phyloP scores from a whole-genome alignment of 2,888 invertebrate species.

The Dorcus hopei region DNA sequence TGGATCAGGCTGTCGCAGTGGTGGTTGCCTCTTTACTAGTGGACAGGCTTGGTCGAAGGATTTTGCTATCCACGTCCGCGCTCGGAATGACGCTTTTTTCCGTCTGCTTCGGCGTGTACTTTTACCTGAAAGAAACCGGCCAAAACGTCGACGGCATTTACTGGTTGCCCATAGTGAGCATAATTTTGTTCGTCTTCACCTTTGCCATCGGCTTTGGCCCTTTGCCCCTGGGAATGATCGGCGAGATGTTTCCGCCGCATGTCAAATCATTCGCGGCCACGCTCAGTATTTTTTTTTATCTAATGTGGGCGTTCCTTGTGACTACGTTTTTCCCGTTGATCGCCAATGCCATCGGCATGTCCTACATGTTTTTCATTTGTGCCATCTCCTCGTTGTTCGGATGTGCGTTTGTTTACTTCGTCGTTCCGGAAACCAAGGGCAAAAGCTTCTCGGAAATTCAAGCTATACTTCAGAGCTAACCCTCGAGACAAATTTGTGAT shows the following conservation, averaged over 20 bases:
- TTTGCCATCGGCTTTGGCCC: slow-evolving; percentile 75
- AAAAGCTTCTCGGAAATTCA: slow-evolving; percentile 22
- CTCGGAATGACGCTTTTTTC: slow-evolving; percentile 62
- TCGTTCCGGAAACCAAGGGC: slow-evolving; percentile 22
- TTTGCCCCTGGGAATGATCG: slow-evolving; percentile 74
- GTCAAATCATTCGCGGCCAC: slow-evolving; percentile 73
- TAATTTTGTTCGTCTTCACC: slow-evolving; percentile 68
- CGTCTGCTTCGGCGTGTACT: slow-evolving; percentile 51
- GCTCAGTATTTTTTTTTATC: slow-evolving; percentile 71
- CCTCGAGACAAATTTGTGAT: too few species aligned
- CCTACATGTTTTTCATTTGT: slow-evolving; percentile 70
- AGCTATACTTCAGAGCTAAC: slow-evolving; percentile 8
- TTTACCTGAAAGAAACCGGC: slow-evolving; percentile 53
- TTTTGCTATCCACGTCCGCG: slow-evolving; percentile 68
- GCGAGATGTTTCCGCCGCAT: slow-evolving; percentile 74
- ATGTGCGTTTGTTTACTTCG: slow-evolving; percentile 61
- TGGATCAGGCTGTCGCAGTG: too few species aligned
- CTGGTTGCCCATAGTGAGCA: slow-evolving; percentile 68
- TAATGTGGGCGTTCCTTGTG: slow-evolving; percentile 69
- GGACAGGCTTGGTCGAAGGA: slow-evolving; percentile 70
- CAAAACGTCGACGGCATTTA: slow-evolving; percentile 55
- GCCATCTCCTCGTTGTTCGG: slow-evolving; percentile 57
- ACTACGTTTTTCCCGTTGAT: slow-evolving; percentile 66
- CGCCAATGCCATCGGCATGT: slow-evolving; percentile 55
- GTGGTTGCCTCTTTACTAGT: slow-evolving; percentile 48